Conservation (phyloP, 2,888 invertebrate genomes). For the Trilocha varians region DNA sequence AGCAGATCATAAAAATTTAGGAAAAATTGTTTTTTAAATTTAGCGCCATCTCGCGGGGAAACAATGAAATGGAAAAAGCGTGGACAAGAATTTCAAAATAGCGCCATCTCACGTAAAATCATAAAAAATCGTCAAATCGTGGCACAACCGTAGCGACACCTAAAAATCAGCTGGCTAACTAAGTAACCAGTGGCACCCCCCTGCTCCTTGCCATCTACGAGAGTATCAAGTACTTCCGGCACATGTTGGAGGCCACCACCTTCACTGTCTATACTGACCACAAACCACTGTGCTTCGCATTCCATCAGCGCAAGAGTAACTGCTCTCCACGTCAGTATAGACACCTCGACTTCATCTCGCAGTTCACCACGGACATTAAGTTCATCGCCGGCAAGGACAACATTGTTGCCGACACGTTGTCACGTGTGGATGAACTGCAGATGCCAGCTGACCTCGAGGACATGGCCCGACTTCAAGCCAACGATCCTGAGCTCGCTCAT, state of each 20-base stretch:
- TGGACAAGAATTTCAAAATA: too few relatives aligned
- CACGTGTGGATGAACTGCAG: conserved; percentile 15
- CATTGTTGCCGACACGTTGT: conserved; percentile 22
- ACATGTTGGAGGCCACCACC: conserved; percentile 9
- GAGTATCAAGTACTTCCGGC: conserved; percentile 7
- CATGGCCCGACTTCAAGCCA: conserved; percentile 11
- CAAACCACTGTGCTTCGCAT: conserved; percentile 26
- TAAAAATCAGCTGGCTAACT: too few relatives aligned
- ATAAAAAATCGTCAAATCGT: too few relatives aligned
- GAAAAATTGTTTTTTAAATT: too few relatives aligned
- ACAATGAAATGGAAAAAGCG: too few relatives aligned
- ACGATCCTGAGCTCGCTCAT: conserved; percentile 11
- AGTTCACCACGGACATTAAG: conserved; percentile 16
- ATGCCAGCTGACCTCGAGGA: conserved; percentile 6
- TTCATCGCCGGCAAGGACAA: conserved; percentile 16
- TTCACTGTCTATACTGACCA: conserved; percentile 18
- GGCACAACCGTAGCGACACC: too few relatives aligned
- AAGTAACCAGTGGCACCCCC: too few relatives aligned
- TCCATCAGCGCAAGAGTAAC: conserved; percentile 19
- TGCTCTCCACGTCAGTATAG: conserved; percentile 19
- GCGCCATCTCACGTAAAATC: too few relatives aligned
- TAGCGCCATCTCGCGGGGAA: too few relatives aligned
- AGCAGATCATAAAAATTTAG: too few relatives aligned
- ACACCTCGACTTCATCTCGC: conserved; percentile 15
- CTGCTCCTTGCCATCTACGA: conserved; percentile 29